Evolutionary conservation across 2,113 vertebrate genomes (phyloP).

Genomic region (Varanus salvator): DNA sequence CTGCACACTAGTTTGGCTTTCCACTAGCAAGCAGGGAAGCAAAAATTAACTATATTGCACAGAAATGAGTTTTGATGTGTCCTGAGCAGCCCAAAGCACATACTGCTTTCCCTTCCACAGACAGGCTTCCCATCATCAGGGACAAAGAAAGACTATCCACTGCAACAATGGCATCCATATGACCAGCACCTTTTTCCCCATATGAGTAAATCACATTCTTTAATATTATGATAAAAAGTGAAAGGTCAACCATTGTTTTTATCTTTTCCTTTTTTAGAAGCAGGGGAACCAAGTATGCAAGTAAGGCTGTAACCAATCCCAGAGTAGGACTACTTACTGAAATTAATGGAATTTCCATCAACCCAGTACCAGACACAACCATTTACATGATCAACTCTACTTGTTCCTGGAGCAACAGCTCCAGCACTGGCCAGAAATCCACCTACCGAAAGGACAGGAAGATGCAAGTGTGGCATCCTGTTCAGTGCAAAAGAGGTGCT

Average conservation of each 20-base stretch:
- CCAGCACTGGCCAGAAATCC: neutral
- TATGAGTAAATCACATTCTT: neutral
- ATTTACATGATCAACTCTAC: too few relatives aligned
- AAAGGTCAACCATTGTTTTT: neutral
- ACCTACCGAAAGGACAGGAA: neutral
- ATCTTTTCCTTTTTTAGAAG: too few relatives aligned
- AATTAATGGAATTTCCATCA: too few relatives aligned
- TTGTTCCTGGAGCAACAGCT: neutral
- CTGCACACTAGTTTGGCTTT: neutral
- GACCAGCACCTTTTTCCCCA: neutral
- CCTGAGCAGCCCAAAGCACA: too few relatives aligned
- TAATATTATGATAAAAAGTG: neutral
- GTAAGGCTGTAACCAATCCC: too few relatives aligned
- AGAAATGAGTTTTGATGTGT: neutral
- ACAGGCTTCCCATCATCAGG: neutral
- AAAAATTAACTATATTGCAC: neutral
- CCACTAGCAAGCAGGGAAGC: neutral
- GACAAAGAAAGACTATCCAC: neutral
- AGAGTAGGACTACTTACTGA: too few relatives aligned
- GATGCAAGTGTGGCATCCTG: neutral
- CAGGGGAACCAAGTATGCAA: too few relatives aligned
- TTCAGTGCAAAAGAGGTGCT: neutral
- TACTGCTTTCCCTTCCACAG: neutral
- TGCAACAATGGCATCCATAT: neutral
- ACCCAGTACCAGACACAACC: too few relatives aligned